Conservation (phyloP, 2,113 vertebrate species). For the Machaerirhynchus nigripectus region DNA sequence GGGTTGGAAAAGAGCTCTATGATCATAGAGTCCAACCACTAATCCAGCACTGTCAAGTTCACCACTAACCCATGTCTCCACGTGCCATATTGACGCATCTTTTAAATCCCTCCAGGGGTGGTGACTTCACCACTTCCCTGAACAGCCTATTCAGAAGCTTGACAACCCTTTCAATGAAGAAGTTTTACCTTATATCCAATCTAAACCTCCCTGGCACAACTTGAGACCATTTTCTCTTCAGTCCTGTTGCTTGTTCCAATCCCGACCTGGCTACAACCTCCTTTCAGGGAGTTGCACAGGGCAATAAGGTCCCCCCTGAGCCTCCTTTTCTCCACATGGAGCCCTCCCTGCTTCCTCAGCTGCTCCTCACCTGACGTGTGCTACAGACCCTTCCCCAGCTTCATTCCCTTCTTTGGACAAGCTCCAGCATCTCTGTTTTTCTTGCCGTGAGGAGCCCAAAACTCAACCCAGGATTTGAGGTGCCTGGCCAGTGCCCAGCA, state of each 20-base stretch:
- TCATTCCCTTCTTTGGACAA: fast-evolving
- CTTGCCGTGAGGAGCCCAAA: fast-evolving
- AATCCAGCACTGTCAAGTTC: not conserved
- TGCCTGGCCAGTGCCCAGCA: not conserved
- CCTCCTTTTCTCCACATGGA: not conserved
- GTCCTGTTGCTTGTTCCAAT: not conserved
- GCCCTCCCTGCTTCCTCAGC: not conserved
- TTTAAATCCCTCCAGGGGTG: not conserved
- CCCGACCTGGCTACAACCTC: not conserved
- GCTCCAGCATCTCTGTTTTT: not conserved
- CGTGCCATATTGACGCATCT: not conserved
- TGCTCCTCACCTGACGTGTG: not conserved
- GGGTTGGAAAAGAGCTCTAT: not conserved
- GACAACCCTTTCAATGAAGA: not conserved
- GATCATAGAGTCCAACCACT: not conserved
- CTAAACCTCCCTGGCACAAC: not conserved
- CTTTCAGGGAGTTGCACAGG: not conserved
- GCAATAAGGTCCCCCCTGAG: not conserved
- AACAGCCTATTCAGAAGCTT: not conserved
- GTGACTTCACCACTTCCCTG: not conserved
- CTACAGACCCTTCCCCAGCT: not conserved
- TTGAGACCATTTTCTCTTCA: not conserved
- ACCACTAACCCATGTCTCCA: not conserved
- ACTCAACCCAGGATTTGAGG: not conserved
- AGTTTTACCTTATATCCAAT: not conserved